phyloP scores from a whole-genome alignment of 2,113 vertebrate genomes.

The Neogobius melanostomus region DNA sequence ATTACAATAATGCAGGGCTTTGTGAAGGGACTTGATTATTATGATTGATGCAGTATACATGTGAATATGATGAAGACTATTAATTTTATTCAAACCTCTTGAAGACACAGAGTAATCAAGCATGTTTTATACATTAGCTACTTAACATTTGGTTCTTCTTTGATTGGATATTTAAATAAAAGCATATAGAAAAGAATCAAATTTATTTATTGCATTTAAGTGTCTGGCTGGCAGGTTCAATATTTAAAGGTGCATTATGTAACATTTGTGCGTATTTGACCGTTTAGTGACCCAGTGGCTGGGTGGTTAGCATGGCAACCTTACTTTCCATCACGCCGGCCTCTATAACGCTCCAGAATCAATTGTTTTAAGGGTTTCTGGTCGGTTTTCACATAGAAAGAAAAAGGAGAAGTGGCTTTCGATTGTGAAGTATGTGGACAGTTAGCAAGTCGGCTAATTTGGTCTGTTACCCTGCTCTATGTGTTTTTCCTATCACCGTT shows the following conservation, averaged over 20 bases:
- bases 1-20: slow-evolving; percentile 15
- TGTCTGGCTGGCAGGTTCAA: background rate
- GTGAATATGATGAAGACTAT: slow-evolving; percentile 35
- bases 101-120: slow-evolving; percentile 52
- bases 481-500: too few relatives aligned
- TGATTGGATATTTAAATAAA: background rate
- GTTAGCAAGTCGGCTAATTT: too few relatives aligned
- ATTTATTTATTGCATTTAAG: background rate
- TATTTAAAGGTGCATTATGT: background rate
- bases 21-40: slow-evolving; percentile 21
- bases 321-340: too few relatives aligned
- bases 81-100: slow-evolving; percentile 40
- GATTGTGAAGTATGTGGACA: too few relatives aligned
- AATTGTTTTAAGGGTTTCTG: background rate
- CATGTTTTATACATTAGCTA: slow-evolving; percentile 53
- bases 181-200: background rate
- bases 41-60: slow-evolving; percentile 43
- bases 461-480: too few relatives aligned
- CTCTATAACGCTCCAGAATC: too few relatives aligned
- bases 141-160: slow-evolving; percentile 24
- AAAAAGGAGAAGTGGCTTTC: too few relatives aligned
- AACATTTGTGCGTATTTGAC: too few relatives aligned
- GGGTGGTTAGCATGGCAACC: too few relatives aligned
- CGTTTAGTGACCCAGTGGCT: too few relatives aligned
- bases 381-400: too few relatives aligned